These are phyloP conservation scores for Octonoba sinensis DNA, from an alignment of 2,888 invertebrate genomes.

Conservation along the genomic window DNA sequence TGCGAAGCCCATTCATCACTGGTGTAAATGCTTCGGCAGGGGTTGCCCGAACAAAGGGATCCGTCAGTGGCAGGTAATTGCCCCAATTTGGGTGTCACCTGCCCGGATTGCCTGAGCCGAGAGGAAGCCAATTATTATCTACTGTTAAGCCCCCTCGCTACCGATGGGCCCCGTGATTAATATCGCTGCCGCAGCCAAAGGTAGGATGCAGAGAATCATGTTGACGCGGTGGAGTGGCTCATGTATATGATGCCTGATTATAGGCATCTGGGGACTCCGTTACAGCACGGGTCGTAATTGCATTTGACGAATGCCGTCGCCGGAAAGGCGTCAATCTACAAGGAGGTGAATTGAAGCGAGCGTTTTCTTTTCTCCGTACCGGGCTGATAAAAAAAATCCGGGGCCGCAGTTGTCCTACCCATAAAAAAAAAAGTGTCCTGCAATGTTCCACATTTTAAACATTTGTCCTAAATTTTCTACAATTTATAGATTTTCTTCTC, in stretches of 20 bases:
- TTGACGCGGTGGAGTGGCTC: slow-evolving; percentile 42
- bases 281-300: slow-evolving; percentile 28
- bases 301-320: slow-evolving; percentile 41
- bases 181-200: slow-evolving; percentile 46
- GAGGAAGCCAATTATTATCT: slow-evolving; percentile 63
- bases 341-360: too few species aligned
- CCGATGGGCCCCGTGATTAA: slow-evolving; percentile 39
- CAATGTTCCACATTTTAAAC: too few species aligned
- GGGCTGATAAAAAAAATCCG: too few species aligned
- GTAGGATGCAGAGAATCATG: slow-evolving; percentile 57
- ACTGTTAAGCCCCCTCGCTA: slow-evolving; percentile 50
- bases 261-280: slow-evolving; percentile 30
- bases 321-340: neutral
- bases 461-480: too few species aligned
- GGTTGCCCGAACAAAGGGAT: slow-evolving; percentile 51
- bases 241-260: slow-evolving; percentile 59
- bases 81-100: slow-evolving; percentile 65
- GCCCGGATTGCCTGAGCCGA: slow-evolving; percentile 51
- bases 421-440: too few species aligned
- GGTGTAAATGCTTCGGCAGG: slow-evolving; percentile 40
- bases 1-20: slow-evolving; percentile 58
- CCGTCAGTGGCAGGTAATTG: slow-evolving; percentile 65
- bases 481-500: too few species aligned
- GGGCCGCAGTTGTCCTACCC: too few species aligned
- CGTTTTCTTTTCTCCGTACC: too few species aligned